Percentiles rank a stretch among this genome's conserved stretches.
phyloP scores from a whole-genome alignment of 1,140 invertebrate genomes.

The Amphibalanus amphitrite region DNA sequence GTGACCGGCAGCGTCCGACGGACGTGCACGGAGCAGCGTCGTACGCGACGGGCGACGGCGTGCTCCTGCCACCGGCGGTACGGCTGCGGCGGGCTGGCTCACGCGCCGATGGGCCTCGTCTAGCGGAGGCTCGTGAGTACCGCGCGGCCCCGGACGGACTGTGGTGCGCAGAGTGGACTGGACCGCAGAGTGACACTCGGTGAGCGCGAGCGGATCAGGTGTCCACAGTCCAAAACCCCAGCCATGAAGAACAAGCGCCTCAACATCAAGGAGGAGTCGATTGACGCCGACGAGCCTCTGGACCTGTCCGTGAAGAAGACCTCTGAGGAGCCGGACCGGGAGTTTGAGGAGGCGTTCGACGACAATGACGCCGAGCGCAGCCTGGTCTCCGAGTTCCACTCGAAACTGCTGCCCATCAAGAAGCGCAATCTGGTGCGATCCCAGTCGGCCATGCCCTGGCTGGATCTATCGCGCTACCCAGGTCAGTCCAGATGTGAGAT shows the following conservation, averaged over 20 bases:
- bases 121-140: neutral
- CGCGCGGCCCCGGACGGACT: too few species aligned
- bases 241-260: slow-evolving; percentile 4
- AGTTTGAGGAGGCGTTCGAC: neutral
- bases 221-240: neutral
- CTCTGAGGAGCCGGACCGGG: neutral
- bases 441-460: neutral
- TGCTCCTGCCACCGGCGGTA: too few species aligned
- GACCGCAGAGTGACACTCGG: neutral
- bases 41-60: too few species aligned
- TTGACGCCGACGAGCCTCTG: neutral
- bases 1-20: neutral
- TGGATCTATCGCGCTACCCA: neutral
- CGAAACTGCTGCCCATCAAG: neutral
- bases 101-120: neutral
- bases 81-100: too few species aligned
- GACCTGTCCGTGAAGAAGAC: neutral
- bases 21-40: neutral
- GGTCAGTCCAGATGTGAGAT: too few species aligned
- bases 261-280: slow-evolving; percentile 3
- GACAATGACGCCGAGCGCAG: neutral
- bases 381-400: neutral
- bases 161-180: neutral
- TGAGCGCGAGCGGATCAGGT: neutral
- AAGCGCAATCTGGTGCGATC: neutral